phyloP scores from a whole-genome alignment of 2,888 invertebrate genomes.

The Tachystola acroxantha region DNA sequence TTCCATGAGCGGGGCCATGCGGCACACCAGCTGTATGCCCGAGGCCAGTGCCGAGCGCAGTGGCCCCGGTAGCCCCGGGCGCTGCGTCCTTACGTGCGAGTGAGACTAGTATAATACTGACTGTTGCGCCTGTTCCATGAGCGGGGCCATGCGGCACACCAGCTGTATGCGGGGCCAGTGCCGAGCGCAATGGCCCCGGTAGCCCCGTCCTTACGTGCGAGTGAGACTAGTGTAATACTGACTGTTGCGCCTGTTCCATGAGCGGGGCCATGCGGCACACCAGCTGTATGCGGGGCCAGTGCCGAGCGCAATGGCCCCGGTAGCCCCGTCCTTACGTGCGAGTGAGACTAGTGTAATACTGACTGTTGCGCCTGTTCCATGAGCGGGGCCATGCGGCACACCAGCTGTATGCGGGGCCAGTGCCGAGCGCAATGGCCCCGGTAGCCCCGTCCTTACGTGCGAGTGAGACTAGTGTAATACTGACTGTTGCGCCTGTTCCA shows the following conservation, averaged over 20 bases:
- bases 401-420: background rate
- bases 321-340: too few species aligned
- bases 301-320: constrained; percentile 78
- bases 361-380: constrained; percentile 3
- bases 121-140: constrained; percentile 5
- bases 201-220: constrained; percentile 81
- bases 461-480: too few species aligned
- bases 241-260: constrained; percentile 8
- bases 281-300: constrained; percentile 77
- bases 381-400: background rate
- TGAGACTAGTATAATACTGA: too few species aligned
- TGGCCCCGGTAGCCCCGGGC: too few species aligned
- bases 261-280: constrained; percentile 87
- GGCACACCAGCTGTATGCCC: too few species aligned
- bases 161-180: constrained; percentile 49
- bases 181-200: background rate
- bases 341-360: constrained; percentile 67
- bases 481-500: too few species aligned
- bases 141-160: background rate
- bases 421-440: background rate
- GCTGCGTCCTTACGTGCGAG: too few species aligned
- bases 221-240: constrained; percentile 1
- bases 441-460: too few species aligned
- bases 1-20: too few species aligned
- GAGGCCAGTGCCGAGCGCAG: too few species aligned